Conservation (phyloP, 1,140 invertebrate genomes). For the Drosophila guanche region DNA sequence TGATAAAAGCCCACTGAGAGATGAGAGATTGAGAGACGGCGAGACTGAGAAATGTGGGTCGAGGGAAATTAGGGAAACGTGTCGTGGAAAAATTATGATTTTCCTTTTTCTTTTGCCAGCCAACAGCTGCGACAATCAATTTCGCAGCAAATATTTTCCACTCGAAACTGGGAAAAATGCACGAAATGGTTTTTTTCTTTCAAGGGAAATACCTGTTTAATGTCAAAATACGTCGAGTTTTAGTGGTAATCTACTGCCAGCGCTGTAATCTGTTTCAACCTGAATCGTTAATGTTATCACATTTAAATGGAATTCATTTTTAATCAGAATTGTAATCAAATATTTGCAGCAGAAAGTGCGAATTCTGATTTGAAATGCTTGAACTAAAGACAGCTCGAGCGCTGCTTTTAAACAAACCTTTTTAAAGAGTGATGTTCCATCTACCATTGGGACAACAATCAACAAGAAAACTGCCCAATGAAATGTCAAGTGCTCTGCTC, state of each 20-base stretch:
- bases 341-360: not conserved
- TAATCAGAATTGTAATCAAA: not conserved
- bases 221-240: not conserved
- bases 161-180: constrained; percentile 1
- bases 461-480: constrained; percentile 1
- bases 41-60: constrained; percentile 5
- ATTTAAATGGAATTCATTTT: constrained; percentile 13
- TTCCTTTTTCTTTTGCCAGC: not conserved
- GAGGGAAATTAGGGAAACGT: constrained; percentile 60
- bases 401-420: no score
- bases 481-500: constrained; percentile 17
- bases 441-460: constrained; percentile 9
- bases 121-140: not conserved
- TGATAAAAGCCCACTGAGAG: constrained; percentile 54
- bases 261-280: not conserved
- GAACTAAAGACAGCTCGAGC: no score
- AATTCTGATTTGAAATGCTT: not conserved
- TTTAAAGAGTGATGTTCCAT: no score
- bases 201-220: not conserved
- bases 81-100: constrained; percentile 38
- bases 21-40: no score
- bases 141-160: constrained; percentile 7
- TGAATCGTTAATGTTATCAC: not conserved
- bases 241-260: not conserved
- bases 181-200: not conserved